Evolutionary conservation across 2,113 vertebrate genomes (phyloP).

Genomic region (Acanthochromis polyacanthus): DNA sequence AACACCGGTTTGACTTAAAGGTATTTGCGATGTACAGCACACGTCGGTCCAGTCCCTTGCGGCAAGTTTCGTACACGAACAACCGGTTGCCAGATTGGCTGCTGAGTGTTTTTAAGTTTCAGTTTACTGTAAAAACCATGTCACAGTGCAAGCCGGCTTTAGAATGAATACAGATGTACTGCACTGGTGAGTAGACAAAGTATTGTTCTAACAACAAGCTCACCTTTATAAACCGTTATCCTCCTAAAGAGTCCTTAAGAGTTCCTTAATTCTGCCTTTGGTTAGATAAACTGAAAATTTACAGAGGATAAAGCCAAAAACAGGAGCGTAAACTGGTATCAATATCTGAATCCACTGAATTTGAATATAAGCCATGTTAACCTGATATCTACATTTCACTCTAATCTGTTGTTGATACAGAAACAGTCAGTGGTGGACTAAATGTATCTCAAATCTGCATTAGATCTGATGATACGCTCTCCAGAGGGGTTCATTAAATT

Average conservation of each 20-base stretch:
- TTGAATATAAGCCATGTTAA: neutral
- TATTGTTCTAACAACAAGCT: neutral
- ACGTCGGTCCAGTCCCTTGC: constrained; percentile 11
- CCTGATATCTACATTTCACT: neutral
- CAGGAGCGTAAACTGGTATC: neutral
- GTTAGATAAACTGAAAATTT: neutral
- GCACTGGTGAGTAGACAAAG: neutral
- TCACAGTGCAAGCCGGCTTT: neutral
- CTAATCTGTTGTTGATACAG: neutral
- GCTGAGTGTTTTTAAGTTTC: constrained; percentile 44
- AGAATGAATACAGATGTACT: neutral
- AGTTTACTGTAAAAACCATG: constrained; percentile 15
- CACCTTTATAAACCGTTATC: neutral
- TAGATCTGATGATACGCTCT: neutral
- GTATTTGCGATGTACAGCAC: neutral
- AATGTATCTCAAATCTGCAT: neutral
- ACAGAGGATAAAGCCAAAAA: neutral
- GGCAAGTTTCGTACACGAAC: neutral
- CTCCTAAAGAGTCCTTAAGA: neutral
- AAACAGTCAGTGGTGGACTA: too few relatives aligned
- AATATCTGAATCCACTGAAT: neutral
- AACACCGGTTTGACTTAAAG: neutral
- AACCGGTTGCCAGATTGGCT: constrained; percentile 2
- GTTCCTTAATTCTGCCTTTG: neutral
- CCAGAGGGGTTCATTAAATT: neutral